Base-by-base conservation (phyloP, 2,797 vertebrate species). In the Peromyscus melanophrys region DNA sequence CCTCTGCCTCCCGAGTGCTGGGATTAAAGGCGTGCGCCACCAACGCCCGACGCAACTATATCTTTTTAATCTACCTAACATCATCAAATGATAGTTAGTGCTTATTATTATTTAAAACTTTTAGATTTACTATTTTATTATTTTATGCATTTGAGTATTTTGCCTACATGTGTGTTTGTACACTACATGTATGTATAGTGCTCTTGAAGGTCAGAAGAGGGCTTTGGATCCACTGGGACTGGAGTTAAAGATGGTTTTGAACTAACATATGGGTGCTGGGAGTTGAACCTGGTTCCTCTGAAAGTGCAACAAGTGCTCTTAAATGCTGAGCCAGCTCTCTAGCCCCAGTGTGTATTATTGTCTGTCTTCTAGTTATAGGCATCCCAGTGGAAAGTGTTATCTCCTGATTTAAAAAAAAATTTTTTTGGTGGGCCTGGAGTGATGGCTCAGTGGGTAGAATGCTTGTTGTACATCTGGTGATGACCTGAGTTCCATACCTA, bases 41-140 rank as follows among this genome's bases (percentile, higher is more conserved):
- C n/a, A n/a, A n/a, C n/a, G n/a, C n/a, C n/a, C n/a, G n/a, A n/a
- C n/a, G n/a, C n/a, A n/a, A n/a, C n/a, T n/a, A n/a, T n/a, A 69
- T 67, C 40, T 55, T 88, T 93, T 97, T 89, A 71, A 19, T 88
- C n/a, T 92, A 87, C 34, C 23, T 10, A 31, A 19, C 29, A 77
- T n/a, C 75, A 86, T 40, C 37, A 59, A 40, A 37, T 85, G 43
- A 75, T 55, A 55, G 14, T 55, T n/a, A 23, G n/a, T 84, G 29
- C 27, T 84, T 84, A 84, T 43, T 46, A 63, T 84, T 84, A 59
- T 59, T 80, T 81, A 37, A 82, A 82, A 61, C 1, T n/a, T 57
- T 37, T 59, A 82, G 80, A 40, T 61, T 59, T 82, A 61, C 59
- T 8, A 29, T 17, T 61, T 76, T 82, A 40, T 82, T 81, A 81